A percentile compares a stretch with the other conserved stretches of the same genome.
Evolutionary conservation across 2,888 invertebrate species (phyloP).

Genomic region (Drosophila flavopinicola): DNA sequence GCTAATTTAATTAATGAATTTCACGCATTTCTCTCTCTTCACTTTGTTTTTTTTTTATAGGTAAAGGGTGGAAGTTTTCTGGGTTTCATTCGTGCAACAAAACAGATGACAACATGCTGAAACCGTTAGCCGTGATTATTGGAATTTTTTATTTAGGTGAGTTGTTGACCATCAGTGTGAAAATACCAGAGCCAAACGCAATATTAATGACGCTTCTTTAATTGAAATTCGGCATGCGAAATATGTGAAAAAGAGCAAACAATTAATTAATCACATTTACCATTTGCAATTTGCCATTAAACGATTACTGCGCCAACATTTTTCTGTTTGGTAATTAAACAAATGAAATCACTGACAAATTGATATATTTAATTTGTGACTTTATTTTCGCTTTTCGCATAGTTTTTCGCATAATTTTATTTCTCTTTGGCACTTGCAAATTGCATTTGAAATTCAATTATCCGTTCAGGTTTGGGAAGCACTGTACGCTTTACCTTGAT

Average conservation of each 20-base stretch:
- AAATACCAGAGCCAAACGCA: constrained; percentile 8
- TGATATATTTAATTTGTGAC: constrained; percentile 33
- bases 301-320: constrained; percentile 33
- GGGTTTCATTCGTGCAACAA: constrained; percentile 52
- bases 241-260: constrained; percentile 16
- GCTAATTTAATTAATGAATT: constrained; percentile 54
- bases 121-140: constrained; percentile 75
- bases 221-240: constrained; percentile 60
- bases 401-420: not conserved
- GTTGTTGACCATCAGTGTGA: constrained; percentile 42
- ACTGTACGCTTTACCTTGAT: too few relatives aligned
- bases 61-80: constrained; percentile 43
- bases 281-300: constrained; percentile 41
- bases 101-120: constrained; percentile 79
- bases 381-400: constrained; percentile 5
- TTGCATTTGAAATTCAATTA: constrained; percentile 21
- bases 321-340: constrained; percentile 40
- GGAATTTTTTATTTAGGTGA: constrained; percentile 81
- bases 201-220: constrained; percentile 60
- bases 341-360: constrained; percentile 23
- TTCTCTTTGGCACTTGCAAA: constrained; percentile 8
- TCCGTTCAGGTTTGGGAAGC: not conserved
- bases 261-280: constrained; percentile 61
- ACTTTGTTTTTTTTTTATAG: constrained; percentile 43
- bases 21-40: not conserved